Evolutionary conservation across 2,888 invertebrate species (phyloP).

Genomic region (Litoditis marina): DNA sequence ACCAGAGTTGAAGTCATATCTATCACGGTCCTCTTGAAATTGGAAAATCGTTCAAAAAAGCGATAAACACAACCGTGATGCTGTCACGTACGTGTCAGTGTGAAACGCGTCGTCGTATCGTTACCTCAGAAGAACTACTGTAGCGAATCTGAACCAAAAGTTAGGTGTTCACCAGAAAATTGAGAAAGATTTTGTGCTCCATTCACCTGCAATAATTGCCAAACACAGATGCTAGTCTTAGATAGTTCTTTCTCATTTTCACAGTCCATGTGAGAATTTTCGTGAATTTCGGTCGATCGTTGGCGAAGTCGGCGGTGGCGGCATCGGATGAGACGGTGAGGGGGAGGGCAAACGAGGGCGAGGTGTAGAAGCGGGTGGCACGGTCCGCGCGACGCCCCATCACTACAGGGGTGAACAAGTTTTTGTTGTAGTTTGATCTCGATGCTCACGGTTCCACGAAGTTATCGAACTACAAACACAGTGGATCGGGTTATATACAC

Average conservation of each 20-base stretch:
- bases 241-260: slow-evolving; percentile 35
- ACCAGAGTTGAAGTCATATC: too few species aligned
- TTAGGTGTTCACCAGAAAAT: neutral
- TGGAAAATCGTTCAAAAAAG: too few species aligned
- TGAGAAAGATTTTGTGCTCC: neutral
- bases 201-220: slow-evolving; percentile 44
- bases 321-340: neutral
- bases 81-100: too few species aligned
- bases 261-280: slow-evolving; percentile 32
- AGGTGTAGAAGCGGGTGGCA: neutral
- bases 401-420: neutral
- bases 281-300: slow-evolving; percentile 14
- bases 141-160: neutral
- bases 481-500: too few species aligned
- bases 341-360: neutral
- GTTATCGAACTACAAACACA: too few species aligned
- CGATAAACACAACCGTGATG: neutral
- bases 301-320: slow-evolving; percentile 24
- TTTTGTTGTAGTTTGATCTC: neutral
- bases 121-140: too few species aligned
- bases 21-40: too few species aligned
- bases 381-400: neutral
- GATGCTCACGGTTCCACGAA: too few species aligned
- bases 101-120: too few species aligned
- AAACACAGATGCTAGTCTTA: slow-evolving; percentile 32